A percentile compares a stretch with the other conserved stretches of the same genome.
These are phyloP conservation scores for Theretra japonica DNA, from an alignment of 2,888 invertebrate genomes.

Conservation along the genomic window DNA sequence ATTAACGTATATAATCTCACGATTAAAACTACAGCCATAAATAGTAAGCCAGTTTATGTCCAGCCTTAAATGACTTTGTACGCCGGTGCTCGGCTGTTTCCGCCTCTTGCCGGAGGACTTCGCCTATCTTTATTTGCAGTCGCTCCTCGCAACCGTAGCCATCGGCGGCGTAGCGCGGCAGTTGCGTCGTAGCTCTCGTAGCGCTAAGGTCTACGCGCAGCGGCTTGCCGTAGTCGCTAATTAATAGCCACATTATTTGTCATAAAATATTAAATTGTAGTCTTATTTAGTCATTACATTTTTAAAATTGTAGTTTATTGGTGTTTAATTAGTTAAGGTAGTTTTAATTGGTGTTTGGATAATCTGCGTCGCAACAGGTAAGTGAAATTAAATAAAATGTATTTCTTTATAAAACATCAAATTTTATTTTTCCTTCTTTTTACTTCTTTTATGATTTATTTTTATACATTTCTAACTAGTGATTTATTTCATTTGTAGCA, in stretches of 20 bases:
- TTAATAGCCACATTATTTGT: conserved; percentile 1
- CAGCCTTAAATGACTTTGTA: conserved; percentile 65
- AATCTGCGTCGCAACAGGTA: conserved; percentile 54
- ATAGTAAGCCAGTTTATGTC: conserved; percentile 45
- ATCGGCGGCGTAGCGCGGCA: conserved; percentile 69
- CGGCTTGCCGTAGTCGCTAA: conserved; percentile 25
- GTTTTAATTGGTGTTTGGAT: conserved; percentile 41
- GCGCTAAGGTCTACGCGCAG: conserved; percentile 50
- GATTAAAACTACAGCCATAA: conserved; percentile 21
- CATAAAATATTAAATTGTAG: conserved; percentile 13
- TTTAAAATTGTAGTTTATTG: conserved; percentile 5
- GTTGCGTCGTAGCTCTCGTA: conserved; percentile 73
- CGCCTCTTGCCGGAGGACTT: conserved; percentile 61
- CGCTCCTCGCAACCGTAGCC: conserved; percentile 52
- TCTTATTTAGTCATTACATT: background rate
- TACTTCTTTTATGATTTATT: background rate
- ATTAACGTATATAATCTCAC: conserved; percentile 21
- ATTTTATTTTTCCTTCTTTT: background rate
- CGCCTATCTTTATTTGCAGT: conserved; percentile 66
- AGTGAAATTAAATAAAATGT: conserved; percentile 34
- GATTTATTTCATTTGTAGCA: background rate
- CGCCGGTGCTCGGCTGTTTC: conserved; percentile 59
- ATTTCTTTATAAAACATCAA: background rate
- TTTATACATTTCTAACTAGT: background rate
- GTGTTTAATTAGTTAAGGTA: conserved; percentile 23